Conservation (phyloP, 2,888 invertebrate species). For the Villa cingulata region DNA sequence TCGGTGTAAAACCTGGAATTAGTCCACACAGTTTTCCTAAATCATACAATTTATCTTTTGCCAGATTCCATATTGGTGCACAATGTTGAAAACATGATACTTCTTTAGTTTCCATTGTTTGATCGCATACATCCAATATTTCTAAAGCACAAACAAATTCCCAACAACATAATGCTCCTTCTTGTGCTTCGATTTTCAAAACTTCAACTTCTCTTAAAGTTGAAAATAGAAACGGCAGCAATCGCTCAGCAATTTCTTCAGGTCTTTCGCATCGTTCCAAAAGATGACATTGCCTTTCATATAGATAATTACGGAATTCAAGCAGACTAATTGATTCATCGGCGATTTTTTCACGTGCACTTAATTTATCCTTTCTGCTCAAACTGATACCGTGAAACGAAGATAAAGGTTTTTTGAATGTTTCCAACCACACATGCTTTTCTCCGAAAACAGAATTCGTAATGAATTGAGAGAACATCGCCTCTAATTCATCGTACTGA, state of each 20-base stretch:
- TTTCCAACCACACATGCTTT: constrained; percentile 70
- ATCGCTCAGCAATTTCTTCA: constrained; percentile 66
- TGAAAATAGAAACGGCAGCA: constrained; percentile 80
- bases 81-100: constrained; percentile 69
- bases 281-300: constrained; percentile 83
- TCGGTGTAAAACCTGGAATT: constrained; percentile 65
- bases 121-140: constrained; percentile 69
- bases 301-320: constrained; percentile 87
- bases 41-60: constrained; percentile 62
- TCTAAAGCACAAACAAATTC: constrained; percentile 83
- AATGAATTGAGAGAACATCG: constrained; percentile 90
- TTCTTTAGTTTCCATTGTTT: constrained; percentile 49
- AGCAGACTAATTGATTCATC: constrained; percentile 50
- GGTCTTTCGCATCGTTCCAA: constrained; percentile 36
- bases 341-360: constrained; percentile 29
- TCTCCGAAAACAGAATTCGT: constrained; percentile 84
- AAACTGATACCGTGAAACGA: constrained; percentile 68
- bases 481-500: constrained; percentile 95
- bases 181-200: constrained; percentile 62
- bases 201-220: constrained; percentile 72
- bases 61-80: constrained; percentile 75
- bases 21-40: constrained; percentile 83
- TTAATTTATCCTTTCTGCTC: constrained; percentile 46
- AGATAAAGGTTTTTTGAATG: constrained; percentile 65
- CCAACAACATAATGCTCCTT: constrained; percentile 85